Evolutionary conservation across 2,797 vertebrate species (phyloP).

Genomic region (Paratrypauchen microcephalus): DNA sequence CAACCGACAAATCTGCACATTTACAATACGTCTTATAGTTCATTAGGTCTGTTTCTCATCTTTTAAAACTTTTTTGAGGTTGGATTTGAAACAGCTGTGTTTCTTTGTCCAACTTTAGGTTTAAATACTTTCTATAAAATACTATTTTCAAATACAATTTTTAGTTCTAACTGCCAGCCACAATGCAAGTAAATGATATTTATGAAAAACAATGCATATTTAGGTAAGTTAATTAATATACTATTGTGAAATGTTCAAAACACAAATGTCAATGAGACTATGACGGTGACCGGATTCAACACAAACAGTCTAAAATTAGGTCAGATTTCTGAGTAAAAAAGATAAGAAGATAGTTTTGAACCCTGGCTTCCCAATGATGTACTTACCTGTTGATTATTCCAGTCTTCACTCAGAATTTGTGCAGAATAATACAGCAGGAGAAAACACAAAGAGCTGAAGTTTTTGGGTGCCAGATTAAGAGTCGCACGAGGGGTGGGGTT

Average conservation of each 20-base stretch:
- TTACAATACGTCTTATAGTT: neutral
- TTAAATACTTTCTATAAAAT: slow-evolving; percentile 20
- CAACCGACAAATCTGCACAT: neutral
- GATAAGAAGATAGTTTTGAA: rapidly evolving
- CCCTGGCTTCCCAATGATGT: neutral
- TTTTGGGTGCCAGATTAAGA: slow-evolving; percentile 23
- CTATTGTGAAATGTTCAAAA: slow-evolving; percentile 20
- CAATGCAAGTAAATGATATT: neutral
- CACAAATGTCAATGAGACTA: neutral
- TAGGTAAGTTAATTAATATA: slow-evolving; percentile 3
- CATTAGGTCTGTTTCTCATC: neutral
- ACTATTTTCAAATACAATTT: neutral
- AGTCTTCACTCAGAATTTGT: slow-evolving; percentile 18
- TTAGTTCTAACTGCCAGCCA: neutral
- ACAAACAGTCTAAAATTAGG: neutral
- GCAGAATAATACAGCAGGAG: slow-evolving; percentile 35
- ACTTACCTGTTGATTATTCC: neutral
- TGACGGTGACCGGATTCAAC: neutral
- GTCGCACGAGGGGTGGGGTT: slow-evolving; percentile 17
- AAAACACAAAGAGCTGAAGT: slow-evolving; percentile 61
- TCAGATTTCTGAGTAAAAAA: neutral
- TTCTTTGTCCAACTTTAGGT: slow-evolving; percentile 47
- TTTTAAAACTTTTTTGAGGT: neutral
- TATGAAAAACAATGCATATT: neutral
- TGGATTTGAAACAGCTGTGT: slow-evolving; percentile 40